Percentiles rank a stretch among this genome's conserved stretches.
These are phyloP conservation scores for Epinephelus moara DNA, from an alignment of 2,113 vertebrate genomes.

Conservation along the genomic window DNA sequence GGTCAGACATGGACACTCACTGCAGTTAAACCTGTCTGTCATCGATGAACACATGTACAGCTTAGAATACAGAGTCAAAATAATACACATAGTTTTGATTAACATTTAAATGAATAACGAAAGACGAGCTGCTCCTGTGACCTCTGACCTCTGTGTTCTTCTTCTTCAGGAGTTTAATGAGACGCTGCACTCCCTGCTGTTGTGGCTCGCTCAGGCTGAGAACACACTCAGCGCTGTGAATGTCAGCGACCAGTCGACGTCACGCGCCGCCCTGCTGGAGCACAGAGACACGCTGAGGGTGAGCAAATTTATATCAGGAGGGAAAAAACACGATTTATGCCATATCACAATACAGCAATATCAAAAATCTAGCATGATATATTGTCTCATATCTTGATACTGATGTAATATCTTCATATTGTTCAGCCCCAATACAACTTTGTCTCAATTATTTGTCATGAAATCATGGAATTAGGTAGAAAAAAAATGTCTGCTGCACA, in stretches of 20 bases:
- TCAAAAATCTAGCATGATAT: too few relatives aligned
- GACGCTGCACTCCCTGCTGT: conserved; percentile 87
- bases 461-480: too few relatives aligned
- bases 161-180: conserved; percentile 91
- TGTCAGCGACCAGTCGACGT: conserved; percentile 56
- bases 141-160: conserved; percentile 24
- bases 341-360: too few relatives aligned
- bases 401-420: too few relatives aligned
- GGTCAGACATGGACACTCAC: conserved; percentile 75
- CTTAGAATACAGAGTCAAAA: too few relatives aligned
- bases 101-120: too few relatives aligned
- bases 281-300: conserved; percentile 86
- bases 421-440: too few relatives aligned
- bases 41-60: not conserved
- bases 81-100: too few relatives aligned
- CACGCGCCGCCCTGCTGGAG: conserved; percentile 74
- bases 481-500: too few relatives aligned
- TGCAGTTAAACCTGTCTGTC: not conserved
- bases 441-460: too few relatives aligned
- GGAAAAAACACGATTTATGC: too few relatives aligned
- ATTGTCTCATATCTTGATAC: too few relatives aligned
- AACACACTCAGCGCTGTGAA: conserved; percentile 75
- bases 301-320: conserved; percentile 19
- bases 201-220: conserved; percentile 89
- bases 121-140: not conserved